Percentiles rank a stretch among this genome's conserved stretches.
These are phyloP conservation scores for Geococcyx californianus DNA, from an alignment of 2,113 vertebrate species.

Conservation along the genomic window DNA sequence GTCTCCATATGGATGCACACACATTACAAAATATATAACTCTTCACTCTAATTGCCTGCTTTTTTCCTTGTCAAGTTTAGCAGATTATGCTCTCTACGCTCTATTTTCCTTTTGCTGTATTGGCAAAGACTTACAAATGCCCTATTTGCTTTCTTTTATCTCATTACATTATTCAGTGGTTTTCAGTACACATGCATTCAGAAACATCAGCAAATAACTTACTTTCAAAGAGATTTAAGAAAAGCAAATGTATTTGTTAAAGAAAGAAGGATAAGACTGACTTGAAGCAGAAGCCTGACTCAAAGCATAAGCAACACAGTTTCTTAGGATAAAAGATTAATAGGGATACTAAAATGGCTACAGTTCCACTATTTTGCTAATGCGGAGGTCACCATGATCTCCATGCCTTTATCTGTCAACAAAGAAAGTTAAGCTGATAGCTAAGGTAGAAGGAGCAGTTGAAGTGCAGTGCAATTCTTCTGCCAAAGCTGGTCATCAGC, in stretches of 20 bases:
- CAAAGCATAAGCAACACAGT: neutral
- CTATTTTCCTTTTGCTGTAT: slow-evolving; percentile 38
- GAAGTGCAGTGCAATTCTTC: neutral
- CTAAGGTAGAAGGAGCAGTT: neutral
- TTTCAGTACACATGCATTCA: slow-evolving; percentile 35
- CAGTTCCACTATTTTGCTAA: neutral
- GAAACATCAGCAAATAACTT: slow-evolving; percentile 61
- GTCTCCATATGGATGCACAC: slow-evolving; percentile 42
- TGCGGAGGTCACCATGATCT: neutral
- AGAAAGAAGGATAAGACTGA: neutral
- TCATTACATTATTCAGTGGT: slow-evolving; percentile 69
- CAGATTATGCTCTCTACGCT: slow-evolving; percentile 42
- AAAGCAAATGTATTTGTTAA: neutral
- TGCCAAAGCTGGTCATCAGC: fast-evolving
- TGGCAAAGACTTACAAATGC: slow-evolving; percentile 56
- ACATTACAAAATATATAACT: neutral
- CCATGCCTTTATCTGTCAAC: neutral
- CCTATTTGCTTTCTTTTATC: slow-evolving; percentile 63
- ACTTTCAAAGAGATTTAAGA: slow-evolving; percentile 45
- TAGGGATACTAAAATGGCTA: neutral
- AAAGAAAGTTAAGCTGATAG: neutral
- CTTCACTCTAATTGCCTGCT: slow-evolving; percentile 50
- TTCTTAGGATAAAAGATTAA: neutral
- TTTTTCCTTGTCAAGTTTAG: slow-evolving; percentile 53
- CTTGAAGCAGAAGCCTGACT: neutral